Evolutionary conservation across 2,888 invertebrate genomes (phyloP).

Genomic region (Erpobdella octoculata): DNA sequence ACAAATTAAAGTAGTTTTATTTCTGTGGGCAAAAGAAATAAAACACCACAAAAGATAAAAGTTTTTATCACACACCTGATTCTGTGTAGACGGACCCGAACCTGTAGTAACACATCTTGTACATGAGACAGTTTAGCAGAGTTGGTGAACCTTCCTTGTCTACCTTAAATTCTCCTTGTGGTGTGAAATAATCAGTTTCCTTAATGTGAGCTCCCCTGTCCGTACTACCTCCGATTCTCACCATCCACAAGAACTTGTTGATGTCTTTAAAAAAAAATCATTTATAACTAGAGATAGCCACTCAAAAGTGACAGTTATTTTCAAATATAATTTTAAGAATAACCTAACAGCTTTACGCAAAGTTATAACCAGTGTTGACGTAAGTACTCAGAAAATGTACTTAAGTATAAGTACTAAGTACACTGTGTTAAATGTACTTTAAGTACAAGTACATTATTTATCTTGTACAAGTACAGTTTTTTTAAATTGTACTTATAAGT

Average conservation of each 20-base stretch:
- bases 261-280: constrained; percentile 66
- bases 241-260: constrained; percentile 99
- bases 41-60: neutral
- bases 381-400: no score
- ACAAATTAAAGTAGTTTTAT: no score
- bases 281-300: neutral
- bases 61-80: constrained; percentile 60
- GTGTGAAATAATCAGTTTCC: constrained; percentile 91
- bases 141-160: constrained; percentile 86
- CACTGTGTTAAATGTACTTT: no score
- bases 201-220: constrained; percentile 87
- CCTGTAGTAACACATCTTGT: constrained; percentile 97
- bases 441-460: no score
- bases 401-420: no score
- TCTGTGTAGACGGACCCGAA: constrained; percentile 94
- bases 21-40: no score
- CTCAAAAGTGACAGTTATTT: neutral
- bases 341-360: no score
- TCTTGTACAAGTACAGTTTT: no score
- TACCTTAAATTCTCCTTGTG: constrained; percentile 86
- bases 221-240: constrained; percentile 88
- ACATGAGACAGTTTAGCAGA: constrained; percentile 93
- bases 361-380: neutral
- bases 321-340: neutral
- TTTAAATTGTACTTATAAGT: no score